These are phyloP conservation scores for Scaptomyza reducta DNA, from an alignment of 2,888 invertebrate genomes.

Conservation along the genomic window DNA sequence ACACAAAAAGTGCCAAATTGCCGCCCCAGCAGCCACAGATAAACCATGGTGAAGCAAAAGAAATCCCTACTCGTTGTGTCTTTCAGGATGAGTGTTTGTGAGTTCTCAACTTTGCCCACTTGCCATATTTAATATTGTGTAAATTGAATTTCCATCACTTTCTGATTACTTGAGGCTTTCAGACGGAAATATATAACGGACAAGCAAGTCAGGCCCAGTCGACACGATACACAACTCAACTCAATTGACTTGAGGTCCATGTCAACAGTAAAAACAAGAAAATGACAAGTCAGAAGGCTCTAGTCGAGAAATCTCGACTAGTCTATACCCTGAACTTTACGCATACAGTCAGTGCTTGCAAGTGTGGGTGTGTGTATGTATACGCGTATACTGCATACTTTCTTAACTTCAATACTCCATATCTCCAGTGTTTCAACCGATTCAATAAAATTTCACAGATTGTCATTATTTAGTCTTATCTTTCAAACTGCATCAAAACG, in stretches of 20 bases:
- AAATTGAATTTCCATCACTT: conserved; percentile 81
- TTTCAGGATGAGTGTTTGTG: background rate
- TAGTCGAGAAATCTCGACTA: too few species aligned
- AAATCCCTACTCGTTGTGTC: conserved; percentile 3
- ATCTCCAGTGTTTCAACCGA: too few species aligned
- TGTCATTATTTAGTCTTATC: too few species aligned
- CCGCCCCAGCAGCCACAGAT: conserved; percentile 19
- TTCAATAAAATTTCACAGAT: too few species aligned
- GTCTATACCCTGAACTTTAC: too few species aligned
- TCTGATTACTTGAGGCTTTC: conserved; percentile 77
- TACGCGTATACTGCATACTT: too few species aligned
- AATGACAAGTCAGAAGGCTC: too few species aligned
- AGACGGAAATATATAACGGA: conserved; percentile 55
- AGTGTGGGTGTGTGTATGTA: too few species aligned
- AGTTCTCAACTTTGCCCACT: conserved; percentile 34
- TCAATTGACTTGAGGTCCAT: conserved; percentile 27
- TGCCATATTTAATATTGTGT: conserved; percentile 79
- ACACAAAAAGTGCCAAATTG: conserved; percentile 60
- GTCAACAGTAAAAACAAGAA: background rate
- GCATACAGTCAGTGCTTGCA: too few species aligned
- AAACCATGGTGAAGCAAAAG: background rate
- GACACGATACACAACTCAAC: conserved; percentile 21
- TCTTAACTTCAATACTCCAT: too few species aligned
- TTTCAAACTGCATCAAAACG: too few species aligned
- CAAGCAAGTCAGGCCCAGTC: conserved; percentile 9